Evolutionary conservation across 2,113 vertebrate species (phyloP).

Genomic region (zebrafish (Danio rerio)): DNA sequence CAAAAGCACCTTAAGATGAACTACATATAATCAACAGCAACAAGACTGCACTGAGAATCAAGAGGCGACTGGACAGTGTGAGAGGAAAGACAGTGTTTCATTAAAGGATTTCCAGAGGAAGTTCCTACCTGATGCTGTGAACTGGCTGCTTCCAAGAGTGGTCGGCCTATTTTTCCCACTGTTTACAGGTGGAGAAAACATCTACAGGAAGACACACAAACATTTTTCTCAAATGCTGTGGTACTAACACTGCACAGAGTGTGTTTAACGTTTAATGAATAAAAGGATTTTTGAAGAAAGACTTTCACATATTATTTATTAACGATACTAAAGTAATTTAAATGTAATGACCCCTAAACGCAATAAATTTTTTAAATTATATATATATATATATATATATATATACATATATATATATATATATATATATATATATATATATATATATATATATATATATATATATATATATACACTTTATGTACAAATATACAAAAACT

Average conservation of each 20-base stretch:
- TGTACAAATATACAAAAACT: no score
- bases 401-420: no score
- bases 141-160: conserved; percentile 96
- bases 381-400: no score
- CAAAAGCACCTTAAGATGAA: conserved; percentile 45
- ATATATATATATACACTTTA: no score
- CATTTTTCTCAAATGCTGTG: neutral
- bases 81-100: conserved; percentile 36
- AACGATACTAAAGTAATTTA: no score
- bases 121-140: conserved; percentile 93
- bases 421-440: no score
- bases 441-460: no score
- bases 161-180: conserved; percentile 97
- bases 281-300: neutral
- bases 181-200: conserved; percentile 99
- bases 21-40: conserved; percentile 36
- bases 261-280: neutral
- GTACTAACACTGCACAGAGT: neutral
- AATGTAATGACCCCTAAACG: no score
- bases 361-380: no score
- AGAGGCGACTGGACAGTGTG: conserved; percentile 14
- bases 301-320: neutral
- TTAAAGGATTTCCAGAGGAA: conserved; percentile 48
- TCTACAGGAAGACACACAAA: conserved; percentile 75
- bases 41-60: conserved; percentile 35